phyloP scores from a whole-genome alignment of 2,888 invertebrate genomes.

The Oxytorus armatus region DNA sequence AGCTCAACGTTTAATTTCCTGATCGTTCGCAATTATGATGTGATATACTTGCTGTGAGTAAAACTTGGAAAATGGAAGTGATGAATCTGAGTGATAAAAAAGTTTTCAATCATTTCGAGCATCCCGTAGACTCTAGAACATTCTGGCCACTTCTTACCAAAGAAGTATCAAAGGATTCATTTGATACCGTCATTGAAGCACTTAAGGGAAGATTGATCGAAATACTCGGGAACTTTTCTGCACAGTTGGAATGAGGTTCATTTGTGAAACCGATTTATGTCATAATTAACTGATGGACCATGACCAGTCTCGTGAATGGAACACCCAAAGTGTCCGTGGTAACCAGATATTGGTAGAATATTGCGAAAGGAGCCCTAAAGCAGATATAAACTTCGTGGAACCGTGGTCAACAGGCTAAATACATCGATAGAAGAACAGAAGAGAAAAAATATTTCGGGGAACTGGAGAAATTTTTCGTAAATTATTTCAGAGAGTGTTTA shows the following conservation, averaged over 20 bases:
- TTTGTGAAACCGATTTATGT: no score
- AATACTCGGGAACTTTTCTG: no score
- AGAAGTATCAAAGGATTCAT: no score
- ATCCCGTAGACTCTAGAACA: constrained; percentile 3
- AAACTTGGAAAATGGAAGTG: constrained; percentile 24
- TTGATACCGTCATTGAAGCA: no score
- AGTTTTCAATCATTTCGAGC: constrained; percentile 30
- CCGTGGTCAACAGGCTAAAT: background rate
- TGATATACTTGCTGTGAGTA: constrained; percentile 6
- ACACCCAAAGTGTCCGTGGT: no score
- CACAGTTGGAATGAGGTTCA: no score
- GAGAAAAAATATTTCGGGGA: constrained; percentile 16
- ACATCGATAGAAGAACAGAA: background rate
- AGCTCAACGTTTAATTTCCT: background rate
- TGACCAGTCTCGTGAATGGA: no score
- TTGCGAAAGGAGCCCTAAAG: background rate
- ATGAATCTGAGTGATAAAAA: constrained; percentile 17
- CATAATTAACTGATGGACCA: no score
- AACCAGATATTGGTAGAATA: background rate
- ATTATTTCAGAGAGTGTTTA: constrained; percentile 1
- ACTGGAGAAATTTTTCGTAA: constrained; percentile 15
- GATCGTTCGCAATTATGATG: background rate
- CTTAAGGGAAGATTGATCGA: constrained; percentile 10
- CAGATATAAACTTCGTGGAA: constrained; percentile 7
- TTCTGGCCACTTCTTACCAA: constrained; percentile 30